Evolutionary conservation across 2,113 vertebrate genomes (phyloP).

Genomic region (Zeus faber): DNA sequence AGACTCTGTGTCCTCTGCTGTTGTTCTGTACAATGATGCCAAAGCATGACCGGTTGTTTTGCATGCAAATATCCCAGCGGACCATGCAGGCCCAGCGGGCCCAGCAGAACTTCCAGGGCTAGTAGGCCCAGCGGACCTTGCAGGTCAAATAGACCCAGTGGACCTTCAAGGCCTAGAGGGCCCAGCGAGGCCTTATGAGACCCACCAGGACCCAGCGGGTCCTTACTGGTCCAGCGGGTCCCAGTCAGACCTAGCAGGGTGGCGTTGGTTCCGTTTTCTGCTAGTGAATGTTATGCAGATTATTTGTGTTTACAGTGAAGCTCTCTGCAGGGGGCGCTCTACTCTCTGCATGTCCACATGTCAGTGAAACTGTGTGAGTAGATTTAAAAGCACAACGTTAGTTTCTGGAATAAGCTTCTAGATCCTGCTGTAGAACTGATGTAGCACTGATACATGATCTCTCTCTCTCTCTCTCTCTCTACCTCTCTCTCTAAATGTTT

Average conservation of each 20-base stretch:
- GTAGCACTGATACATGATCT: neutral
- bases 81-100: neutral
- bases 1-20: conserved; percentile 65
- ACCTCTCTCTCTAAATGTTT: neutral
- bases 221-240: neutral
- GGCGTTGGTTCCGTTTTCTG: neutral
- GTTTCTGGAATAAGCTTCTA: neutral
- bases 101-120: no score
- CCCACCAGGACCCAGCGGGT: neutral
- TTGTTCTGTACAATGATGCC: conserved; percentile 76
- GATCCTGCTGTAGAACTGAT: neutral
- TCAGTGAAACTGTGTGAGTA: neutral
- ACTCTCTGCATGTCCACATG: neutral
- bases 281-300: neutral
- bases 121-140: no score
- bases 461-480: neutral
- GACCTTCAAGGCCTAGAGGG: neutral
- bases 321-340: neutral
- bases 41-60: conserved; percentile 92
- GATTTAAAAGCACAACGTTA: conserved; percentile 1
- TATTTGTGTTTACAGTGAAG: neutral
- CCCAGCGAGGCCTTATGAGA: neutral
- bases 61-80: conserved; percentile 77
- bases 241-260: no score
- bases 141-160: no score